These are phyloP conservation scores for Brachyopa scutellaris DNA, from an alignment of 2,888 invertebrate species.

Conservation along the genomic window DNA sequence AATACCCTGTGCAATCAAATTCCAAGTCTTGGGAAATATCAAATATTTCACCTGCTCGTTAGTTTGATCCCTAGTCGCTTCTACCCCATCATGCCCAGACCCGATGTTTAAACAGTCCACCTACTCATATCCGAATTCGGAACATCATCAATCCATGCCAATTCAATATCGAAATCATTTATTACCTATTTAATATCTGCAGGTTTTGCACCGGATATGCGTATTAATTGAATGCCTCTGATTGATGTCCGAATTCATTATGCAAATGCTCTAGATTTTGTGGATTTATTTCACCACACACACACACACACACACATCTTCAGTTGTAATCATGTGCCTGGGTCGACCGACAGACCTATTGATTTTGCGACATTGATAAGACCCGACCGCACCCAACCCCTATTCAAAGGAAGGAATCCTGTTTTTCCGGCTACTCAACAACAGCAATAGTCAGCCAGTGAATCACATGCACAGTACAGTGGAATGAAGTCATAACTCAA, in stretches of 20 bases:
- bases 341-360: conserved; percentile 36
- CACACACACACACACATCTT: background rate
- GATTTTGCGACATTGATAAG: conserved; percentile 60
- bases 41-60: conserved; percentile 8
- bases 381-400: conserved; percentile 23
- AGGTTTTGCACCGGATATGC: conserved; percentile 53
- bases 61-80: conserved; percentile 18
- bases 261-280: conserved; percentile 64
- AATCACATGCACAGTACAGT: conserved; percentile 19
- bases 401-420: conserved; percentile 32
- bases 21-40: too few species aligned
- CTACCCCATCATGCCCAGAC: background rate
- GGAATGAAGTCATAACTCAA: conserved; percentile 67
- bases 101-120: too few species aligned
- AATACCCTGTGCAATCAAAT: too few species aligned
- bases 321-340: conserved; percentile 22
- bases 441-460: too few species aligned
- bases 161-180: conserved; percentile 44
- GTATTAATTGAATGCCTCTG: conserved; percentile 66
- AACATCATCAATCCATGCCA: conserved; percentile 34
- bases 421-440: conserved; percentile 30
- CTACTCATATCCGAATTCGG: background rate
- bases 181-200: conserved; percentile 59
- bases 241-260: conserved; percentile 66
- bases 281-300: conserved; percentile 57